A percentile compares a stretch with the other conserved stretches of the same genome.
Evolutionary conservation across 2,888 invertebrate species (phyloP).

Genomic region (Lissonota sp.): DNA sequence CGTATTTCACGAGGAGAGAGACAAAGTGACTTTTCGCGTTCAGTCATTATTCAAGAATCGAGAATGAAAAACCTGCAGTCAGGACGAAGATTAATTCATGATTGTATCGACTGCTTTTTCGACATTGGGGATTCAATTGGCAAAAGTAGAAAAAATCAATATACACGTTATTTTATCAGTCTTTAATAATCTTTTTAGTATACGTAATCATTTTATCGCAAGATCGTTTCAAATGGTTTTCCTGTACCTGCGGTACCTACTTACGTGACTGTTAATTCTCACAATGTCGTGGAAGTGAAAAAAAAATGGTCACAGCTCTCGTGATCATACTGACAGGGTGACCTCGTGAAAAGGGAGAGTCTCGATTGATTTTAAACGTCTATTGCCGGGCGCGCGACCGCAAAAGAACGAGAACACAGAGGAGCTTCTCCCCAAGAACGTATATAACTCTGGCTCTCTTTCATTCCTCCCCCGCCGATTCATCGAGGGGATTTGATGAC

Average conservation of each 20-base stretch:
- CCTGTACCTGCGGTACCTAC: too few species aligned
- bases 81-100: neutral
- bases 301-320: slow-evolving; percentile 16
- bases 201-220: neutral
- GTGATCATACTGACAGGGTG: slow-evolving; percentile 7
- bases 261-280: neutral
- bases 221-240: neutral
- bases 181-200: neutral
- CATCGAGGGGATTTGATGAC: slow-evolving; percentile 50
- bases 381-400: neutral
- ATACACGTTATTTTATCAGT: neutral
- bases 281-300: neutral
- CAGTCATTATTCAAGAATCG: neutral
- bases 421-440: slow-evolving; percentile 37
- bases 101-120: neutral
- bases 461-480: slow-evolving; percentile 20
- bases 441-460: slow-evolving; percentile 40
- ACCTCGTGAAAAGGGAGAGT: neutral
- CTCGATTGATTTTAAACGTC: slow-evolving; percentile 50
- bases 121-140: neutral
- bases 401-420: slow-evolving; percentile 22
- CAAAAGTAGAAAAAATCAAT: neutral
- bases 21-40: neutral
- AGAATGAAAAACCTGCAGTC: neutral
- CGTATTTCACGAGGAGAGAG: neutral